Base-by-base conservation (phyloP, 1,140 invertebrate species). In the Meteorus sp. region DNA sequence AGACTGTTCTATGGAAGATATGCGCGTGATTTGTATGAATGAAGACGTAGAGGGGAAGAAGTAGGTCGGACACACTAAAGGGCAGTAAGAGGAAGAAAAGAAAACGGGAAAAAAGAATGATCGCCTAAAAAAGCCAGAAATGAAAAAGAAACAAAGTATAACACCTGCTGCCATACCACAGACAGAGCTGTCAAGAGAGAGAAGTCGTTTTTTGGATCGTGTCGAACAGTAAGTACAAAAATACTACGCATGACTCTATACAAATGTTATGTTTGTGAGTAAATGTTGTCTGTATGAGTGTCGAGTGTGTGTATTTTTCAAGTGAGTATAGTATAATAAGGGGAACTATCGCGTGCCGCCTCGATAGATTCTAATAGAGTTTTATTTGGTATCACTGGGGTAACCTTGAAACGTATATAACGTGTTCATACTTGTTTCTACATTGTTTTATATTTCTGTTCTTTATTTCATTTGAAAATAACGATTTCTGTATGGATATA, bases 21-120 rank as follows among this genome's bases (percentile, higher is more conserved):
- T 56, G 17, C 43, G 41, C 25, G 55, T 31, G 25, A 56, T 56
- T 45, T 56, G 54, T 56, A 56, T 56, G 55, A 56, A 56, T 56
- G 55, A 56, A 56, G 43, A 56, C 19, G 41, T 29, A 23, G 55
- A 45, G 25, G 55, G 55, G 37, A 56, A 31, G 33, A 56, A 56
- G 43, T 56, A 44, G 55, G 55, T 56, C 55, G 55, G 44, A 31
- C 20, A 43, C 22, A 17, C 20, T 45, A 23, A 20, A 22, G 41
- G 39, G 53, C n/a, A n/a, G n/a, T n/a, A 41, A 7, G n/a, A 8
- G 5, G 55, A 23, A 25, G 41, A 31, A 17, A 8, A 23, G 39
- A 39, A 11, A 7, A 25, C 37, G n/a, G 13, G 5, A 47, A 39
- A 17, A 31, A 25, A 44, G 31, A 29, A n/a, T n/a, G n/a, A n/a